Percentiles rank a stretch among this genome's conserved stretches.
Conservation (phyloP, 2,797 vertebrate genomes). For the Karalla daura region DNA sequence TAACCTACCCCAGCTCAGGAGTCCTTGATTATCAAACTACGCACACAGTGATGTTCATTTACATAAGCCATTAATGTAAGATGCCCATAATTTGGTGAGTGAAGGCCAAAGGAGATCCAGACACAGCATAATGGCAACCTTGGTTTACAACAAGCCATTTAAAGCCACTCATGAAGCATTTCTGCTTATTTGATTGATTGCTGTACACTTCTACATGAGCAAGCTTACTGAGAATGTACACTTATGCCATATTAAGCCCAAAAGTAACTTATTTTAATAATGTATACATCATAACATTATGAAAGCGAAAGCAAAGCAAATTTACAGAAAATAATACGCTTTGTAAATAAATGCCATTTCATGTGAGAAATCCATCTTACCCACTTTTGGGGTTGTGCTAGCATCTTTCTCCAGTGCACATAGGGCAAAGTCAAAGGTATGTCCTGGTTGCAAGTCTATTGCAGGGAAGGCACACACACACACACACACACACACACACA, state of each 20-base stretch:
- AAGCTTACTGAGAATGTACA: not conserved
- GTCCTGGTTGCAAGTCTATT: too few relatives aligned
- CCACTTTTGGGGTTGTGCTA: too few relatives aligned
- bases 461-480: too few relatives aligned
- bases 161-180: not conserved
- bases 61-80: constrained; percentile 32
- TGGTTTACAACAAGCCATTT: constrained; percentile 7
- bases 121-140: constrained; percentile 17
- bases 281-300: not conserved
- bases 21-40: constrained; percentile 13
- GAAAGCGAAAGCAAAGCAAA: not conserved
- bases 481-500: too few relatives aligned
- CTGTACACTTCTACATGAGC: not conserved
- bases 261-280: not conserved
- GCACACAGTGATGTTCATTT: constrained; percentile 23
- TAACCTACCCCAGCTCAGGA: constrained; percentile 14
- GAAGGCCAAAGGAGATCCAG: not conserved
- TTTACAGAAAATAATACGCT: not conserved
- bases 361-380: not conserved
- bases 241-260: not conserved
- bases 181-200: not conserved
- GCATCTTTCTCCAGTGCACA: too few relatives aligned
- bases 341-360: not conserved
- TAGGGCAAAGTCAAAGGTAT: too few relatives aligned
- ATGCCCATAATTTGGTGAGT: not conserved